A percentile compares a stretch with the other conserved stretches of the same genome.
phyloP scores from a whole-genome alignment of 2,797 vertebrate genomes.

The Lagocephalus sceleratus region DNA sequence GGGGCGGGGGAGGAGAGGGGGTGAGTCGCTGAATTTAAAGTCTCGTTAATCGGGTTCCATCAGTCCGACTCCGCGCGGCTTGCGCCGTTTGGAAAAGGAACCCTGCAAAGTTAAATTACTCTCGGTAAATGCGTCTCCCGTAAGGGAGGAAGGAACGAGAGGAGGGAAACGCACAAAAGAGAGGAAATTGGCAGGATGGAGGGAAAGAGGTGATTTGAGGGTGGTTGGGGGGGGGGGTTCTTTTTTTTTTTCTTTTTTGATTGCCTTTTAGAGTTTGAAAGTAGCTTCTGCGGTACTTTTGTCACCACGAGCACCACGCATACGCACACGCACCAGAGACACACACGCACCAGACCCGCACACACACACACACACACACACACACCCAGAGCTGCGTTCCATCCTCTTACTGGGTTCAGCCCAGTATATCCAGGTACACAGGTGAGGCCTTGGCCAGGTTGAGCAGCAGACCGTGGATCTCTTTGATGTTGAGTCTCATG shows the following conservation, averaged over 20 bases:
- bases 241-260: conserved; percentile 59
- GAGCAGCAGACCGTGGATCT: conserved; percentile 93
- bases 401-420: conserved; percentile 70
- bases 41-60: conserved; percentile 48
- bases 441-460: conserved; percentile 97
- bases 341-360: conserved; percentile 14
- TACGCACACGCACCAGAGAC: conserved; percentile 34
- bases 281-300: conserved; percentile 45
- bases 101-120: conserved; percentile 47
- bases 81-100: conserved; percentile 62
- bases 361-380: conserved; percentile 26
- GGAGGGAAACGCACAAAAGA: conserved; percentile 45
- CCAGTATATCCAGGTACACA: conserved; percentile 97
- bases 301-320: conserved; percentile 29
- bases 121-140: conserved; percentile 49
- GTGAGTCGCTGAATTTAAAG: conserved; percentile 45
- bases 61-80: conserved; percentile 51
- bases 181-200: conserved; percentile 36
- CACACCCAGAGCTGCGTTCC: conserved; percentile 14
- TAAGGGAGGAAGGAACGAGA: conserved; percentile 21
- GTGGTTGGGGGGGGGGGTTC: conserved; percentile 37
- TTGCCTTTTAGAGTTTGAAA: conserved; percentile 80
- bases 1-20: conserved; percentile 38
- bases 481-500: conserved; percentile 97
- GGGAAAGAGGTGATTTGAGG: conserved; percentile 31